phyloP scores from a whole-genome alignment of 2,888 invertebrate genomes.

The Nasonovia ribisnigri region DNA sequence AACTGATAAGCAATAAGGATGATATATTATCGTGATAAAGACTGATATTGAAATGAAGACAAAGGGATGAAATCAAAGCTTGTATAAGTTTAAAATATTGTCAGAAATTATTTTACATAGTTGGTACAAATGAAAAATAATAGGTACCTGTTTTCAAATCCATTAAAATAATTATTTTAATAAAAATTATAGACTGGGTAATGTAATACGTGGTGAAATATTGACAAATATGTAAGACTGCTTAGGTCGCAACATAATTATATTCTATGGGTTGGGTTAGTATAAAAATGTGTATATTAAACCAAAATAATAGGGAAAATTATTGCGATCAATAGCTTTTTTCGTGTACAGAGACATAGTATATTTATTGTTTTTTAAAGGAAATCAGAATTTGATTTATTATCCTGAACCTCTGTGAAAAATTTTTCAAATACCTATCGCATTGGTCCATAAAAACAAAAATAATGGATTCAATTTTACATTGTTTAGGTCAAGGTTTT shows the following conservation, averaged over 20 bases:
- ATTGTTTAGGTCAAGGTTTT: constrained; percentile 18
- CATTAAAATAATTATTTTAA: background rate
- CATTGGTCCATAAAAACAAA: background rate
- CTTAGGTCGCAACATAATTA: background rate
- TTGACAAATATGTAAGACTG: background rate
- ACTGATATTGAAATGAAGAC: background rate
- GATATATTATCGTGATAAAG: background rate
- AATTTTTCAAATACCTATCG: background rate
- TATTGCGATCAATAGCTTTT: background rate
- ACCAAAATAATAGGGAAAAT: background rate
- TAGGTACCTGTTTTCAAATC: background rate
- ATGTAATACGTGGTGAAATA: background rate
- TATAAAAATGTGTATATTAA: background rate
- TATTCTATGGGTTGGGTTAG: background rate
- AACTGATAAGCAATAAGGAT: background rate
- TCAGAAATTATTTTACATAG: background rate
- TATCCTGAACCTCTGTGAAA: background rate
- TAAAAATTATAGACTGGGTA: background rate
- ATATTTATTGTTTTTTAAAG: background rate
- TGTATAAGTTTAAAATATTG: background rate
- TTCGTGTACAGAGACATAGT: background rate
- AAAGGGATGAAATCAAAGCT: background rate
- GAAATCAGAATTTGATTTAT: constrained; percentile 12
- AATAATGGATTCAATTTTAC: background rate
- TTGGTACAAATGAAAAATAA: background rate